phyloP scores from a whole-genome alignment of 2,113 vertebrate species.

The human region DNA sequence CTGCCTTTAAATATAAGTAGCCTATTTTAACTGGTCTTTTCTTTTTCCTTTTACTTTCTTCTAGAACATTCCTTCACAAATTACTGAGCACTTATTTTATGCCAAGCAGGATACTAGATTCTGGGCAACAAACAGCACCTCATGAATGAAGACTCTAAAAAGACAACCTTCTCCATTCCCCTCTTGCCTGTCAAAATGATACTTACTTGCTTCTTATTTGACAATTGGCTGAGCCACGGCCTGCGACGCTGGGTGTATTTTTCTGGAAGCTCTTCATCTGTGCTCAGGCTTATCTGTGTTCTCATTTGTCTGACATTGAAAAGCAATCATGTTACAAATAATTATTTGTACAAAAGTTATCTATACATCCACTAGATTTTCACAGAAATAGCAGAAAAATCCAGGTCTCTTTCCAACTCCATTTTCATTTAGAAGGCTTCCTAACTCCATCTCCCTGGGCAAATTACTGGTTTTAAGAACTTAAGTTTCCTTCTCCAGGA shows the following conservation, averaged over 20 bases:
- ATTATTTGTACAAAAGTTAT: background rate
- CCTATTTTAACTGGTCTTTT: background rate
- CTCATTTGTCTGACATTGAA: constrained; percentile 79
- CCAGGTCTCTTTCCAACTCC: background rate
- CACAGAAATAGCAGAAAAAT: background rate
- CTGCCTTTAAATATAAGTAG: background rate
- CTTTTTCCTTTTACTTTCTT: background rate
- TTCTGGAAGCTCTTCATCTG: constrained; percentile 61
- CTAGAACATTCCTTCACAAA: background rate
- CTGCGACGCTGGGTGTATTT: constrained; percentile 50
- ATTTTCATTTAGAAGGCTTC: background rate
- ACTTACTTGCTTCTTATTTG: constrained; percentile 78
- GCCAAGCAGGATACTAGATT: background rate
- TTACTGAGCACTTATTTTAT: background rate
- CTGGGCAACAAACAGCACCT: background rate
- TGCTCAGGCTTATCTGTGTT: constrained; percentile 78
- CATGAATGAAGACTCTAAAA: background rate
- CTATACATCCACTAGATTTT: background rate
- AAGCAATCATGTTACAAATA: constrained; percentile 52
- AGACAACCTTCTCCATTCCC: fast-evolving
- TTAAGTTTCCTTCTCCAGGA: background rate
- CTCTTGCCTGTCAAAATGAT: fast-evolving
- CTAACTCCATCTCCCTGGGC: background rate
- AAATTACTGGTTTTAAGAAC: background rate
- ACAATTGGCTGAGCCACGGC: background rate